Percentiles rank a stretch among this genome's conserved stretches.
These are phyloP conservation scores for Apis cerana DNA, from an alignment of 1,140 invertebrate genomes.

Conservation along the genomic window DNA sequence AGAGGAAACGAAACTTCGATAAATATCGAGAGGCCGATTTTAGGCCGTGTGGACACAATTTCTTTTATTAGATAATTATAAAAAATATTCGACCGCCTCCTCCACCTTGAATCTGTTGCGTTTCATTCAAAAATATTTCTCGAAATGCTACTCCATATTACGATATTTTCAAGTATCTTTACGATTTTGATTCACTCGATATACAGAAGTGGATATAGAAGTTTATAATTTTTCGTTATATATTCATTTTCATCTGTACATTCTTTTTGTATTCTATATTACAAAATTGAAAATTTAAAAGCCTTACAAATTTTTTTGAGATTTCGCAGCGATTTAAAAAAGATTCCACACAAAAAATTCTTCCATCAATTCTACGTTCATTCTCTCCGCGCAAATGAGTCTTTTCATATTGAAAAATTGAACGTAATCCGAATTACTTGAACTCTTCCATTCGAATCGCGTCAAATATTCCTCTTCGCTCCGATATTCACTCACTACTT, in stretches of 20 bases:
- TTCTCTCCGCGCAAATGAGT: background rate
- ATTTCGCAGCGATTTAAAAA: background rate
- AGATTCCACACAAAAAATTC: too few species aligned
- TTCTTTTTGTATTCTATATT: background rate
- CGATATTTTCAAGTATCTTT: background rate
- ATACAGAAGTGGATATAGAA: background rate
- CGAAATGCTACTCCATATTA: background rate
- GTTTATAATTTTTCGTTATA: background rate
- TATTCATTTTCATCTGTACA: background rate
- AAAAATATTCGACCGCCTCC: constrained; percentile 41
- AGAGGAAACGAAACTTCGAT: background rate
- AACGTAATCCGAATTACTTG: background rate
- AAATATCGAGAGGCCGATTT: background rate
- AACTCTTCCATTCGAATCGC: background rate
- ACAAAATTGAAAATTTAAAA: background rate
- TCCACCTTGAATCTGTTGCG: background rate
- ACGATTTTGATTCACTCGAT: background rate
- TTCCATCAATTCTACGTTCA: background rate
- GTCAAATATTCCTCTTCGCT: background rate
- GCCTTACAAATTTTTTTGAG: background rate
- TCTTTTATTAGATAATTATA: constrained; percentile 19
- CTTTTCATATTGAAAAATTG: background rate
- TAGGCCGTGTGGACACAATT: constrained; percentile 15
- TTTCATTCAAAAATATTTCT: constrained; percentile 13
- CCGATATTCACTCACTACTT: too few species aligned